Conservation (phyloP, 2,888 invertebrate species). For the Ferrisia virgata region DNA sequence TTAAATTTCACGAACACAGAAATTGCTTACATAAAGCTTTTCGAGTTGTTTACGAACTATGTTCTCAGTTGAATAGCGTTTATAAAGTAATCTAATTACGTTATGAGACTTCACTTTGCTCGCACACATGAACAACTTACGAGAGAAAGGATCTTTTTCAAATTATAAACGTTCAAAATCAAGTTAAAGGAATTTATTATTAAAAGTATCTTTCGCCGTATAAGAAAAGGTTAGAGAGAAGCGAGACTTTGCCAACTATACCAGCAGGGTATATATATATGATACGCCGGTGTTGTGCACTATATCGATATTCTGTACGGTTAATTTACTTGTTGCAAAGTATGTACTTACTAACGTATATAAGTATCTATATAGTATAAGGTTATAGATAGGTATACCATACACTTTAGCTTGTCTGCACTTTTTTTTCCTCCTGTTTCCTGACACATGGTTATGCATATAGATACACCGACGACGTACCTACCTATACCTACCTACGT, state of each 20-base stretch:
- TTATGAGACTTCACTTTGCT: slow-evolving; percentile 27
- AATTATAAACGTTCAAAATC: slow-evolving; percentile 26
- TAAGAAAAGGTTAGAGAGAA: neutral
- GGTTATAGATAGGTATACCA: neutral
- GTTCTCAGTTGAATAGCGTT: slow-evolving; percentile 24
- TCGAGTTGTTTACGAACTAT: slow-evolving; percentile 25
- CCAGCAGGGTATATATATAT: no score
- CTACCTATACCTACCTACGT: neutral
- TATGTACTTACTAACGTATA: no score
- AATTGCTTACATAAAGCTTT: slow-evolving; percentile 26
- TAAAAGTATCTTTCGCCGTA: slow-evolving; percentile 18
- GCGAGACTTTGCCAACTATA: slow-evolving; percentile 4
- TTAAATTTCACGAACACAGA: slow-evolving; percentile 24
- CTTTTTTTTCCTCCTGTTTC: neutral
- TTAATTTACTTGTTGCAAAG: slow-evolving; percentile 31
- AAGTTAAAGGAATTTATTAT: slow-evolving; percentile 32
- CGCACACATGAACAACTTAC: slow-evolving; percentile 21
- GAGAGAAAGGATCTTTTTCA: slow-evolving; percentile 14
- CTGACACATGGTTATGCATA: neutral
- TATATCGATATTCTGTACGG: neutral
- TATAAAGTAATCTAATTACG: slow-evolving; percentile 28
- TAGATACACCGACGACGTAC: no score
- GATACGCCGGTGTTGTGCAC: no score
- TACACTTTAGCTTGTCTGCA: neutral
- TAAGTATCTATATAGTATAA: no score